Conservation (phyloP, 2,113 vertebrate genomes). For the Xenotilapia longispinis region DNA sequence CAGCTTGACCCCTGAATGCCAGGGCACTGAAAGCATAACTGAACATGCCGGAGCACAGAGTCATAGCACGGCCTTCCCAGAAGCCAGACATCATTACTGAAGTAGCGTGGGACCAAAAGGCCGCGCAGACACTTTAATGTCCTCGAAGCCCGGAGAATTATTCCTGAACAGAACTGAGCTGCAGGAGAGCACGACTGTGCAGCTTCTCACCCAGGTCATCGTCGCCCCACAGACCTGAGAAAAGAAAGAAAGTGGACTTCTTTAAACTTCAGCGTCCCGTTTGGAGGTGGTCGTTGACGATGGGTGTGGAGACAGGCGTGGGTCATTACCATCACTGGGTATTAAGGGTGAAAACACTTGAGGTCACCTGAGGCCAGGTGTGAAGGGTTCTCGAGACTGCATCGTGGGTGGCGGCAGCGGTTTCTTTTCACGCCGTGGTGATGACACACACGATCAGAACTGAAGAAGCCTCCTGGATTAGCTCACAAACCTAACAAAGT, state of each 20-base stretch:
- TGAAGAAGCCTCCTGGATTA: not conserved
- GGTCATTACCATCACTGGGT: not conserved
- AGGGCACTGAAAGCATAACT: fast-evolving
- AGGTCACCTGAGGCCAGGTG: not conserved
- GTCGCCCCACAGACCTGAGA: fast-evolving
- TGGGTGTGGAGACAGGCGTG: fast-evolving
- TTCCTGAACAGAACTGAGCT: not conserved
- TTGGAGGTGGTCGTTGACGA: fast-evolving
- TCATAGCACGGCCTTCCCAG: not conserved
- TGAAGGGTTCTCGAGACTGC: fast-evolving
- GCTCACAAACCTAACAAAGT: not conserved
- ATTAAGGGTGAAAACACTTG: not conserved
- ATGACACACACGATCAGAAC: not conserved
- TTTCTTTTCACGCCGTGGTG: not conserved
- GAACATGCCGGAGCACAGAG: fast-evolving
- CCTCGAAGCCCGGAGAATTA: fast-evolving
- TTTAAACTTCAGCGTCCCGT: not conserved
- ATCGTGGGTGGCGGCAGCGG: not conserved
- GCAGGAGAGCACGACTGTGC: not conserved
- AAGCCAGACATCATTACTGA: not conserved
- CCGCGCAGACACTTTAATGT: not conserved
- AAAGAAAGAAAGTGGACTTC: not conserved
- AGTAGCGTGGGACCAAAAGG: not conserved
- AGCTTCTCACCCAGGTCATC: not conserved
- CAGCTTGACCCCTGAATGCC: not conserved